Percentiles rank a stretch among this genome's conserved stretches.
phyloP scores from a whole-genome alignment of 1,140 invertebrate genomes.

The Gonatopus flavifemur region DNA sequence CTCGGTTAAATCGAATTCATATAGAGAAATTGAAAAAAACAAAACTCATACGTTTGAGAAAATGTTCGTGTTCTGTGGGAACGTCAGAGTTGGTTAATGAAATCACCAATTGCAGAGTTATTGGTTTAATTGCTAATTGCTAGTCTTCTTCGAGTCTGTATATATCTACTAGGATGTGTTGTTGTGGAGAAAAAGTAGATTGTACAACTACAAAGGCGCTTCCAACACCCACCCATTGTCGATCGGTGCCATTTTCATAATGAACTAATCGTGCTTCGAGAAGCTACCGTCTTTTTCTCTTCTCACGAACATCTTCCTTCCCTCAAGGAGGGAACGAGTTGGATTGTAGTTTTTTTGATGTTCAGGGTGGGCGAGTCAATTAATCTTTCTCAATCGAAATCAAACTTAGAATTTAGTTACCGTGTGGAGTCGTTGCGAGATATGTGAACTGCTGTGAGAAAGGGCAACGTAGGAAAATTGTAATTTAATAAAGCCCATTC shows the following conservation, averaged over 20 bases:
- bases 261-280: background rate
- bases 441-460: too few relatives aligned
- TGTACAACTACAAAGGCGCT: conserved; percentile 39
- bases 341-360: conserved; percentile 2
- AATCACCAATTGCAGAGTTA: conserved; percentile 52
- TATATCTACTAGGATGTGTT: conserved; percentile 15
- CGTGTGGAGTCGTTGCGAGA: too few relatives aligned
- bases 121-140: conserved; percentile 55
- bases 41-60: too few relatives aligned
- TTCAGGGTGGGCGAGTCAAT: conserved; percentile 16
- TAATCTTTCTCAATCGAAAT: conserved; percentile 23
- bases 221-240: conserved; percentile 34
- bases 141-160: conserved; percentile 25
- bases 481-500: too few relatives aligned
- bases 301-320: conserved; percentile 1
- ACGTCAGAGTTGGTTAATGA: conserved; percentile 42
- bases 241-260: conserved; percentile 29
- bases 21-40: too few relatives aligned
- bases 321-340: background rate
- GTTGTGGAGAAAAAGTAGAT: conserved; percentile 1
- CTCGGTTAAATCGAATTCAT: too few relatives aligned
- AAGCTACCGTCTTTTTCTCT: conserved; percentile 6
- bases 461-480: too few relatives aligned
- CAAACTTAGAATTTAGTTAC: too few relatives aligned
- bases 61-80: conserved; percentile 37